phyloP scores from a whole-genome alignment of 2,888 invertebrate genomes.

The Teinopalpus imperialis region DNA sequence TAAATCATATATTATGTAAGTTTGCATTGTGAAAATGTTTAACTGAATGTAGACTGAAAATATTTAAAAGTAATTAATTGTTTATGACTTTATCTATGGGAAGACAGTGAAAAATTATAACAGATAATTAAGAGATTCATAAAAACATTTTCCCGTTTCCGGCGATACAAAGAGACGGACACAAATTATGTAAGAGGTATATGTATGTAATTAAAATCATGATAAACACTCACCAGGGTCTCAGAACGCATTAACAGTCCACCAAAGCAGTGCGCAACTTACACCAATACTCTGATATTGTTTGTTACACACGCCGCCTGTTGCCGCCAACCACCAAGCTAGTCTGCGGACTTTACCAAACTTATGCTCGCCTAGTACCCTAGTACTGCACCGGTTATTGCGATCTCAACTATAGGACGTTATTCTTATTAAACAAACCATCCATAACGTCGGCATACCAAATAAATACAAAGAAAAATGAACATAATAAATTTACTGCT shows the following conservation, averaged over 20 bases:
- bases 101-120: not conserved
- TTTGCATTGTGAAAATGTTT: conserved; percentile 17
- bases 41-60: too few species aligned
- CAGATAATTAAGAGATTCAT: conserved; percentile 15
- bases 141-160: conserved; percentile 20
- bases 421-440: too few species aligned
- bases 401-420: conserved; percentile 61
- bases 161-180: conserved; percentile 29
- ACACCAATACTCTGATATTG: conserved; percentile 62
- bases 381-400: conserved; percentile 60
- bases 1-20: conserved; percentile 4
- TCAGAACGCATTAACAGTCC: conserved; percentile 78
- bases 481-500: too few species aligned
- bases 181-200: conserved; percentile 32
- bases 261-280: conserved; percentile 81
- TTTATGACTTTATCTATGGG: too few species aligned
- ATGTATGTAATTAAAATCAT: conserved; percentile 62
- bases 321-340: conserved; percentile 75
- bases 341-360: conserved; percentile 76
- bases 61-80: too few species aligned
- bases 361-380: conserved; percentile 76
- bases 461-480: too few species aligned
- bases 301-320: conserved; percentile 71
- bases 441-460: too few species aligned
- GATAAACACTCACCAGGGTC: conserved; percentile 78